phyloP scores from a whole-genome alignment of 2,113 vertebrate species.

The Ictidomys tridecemlineatus region DNA sequence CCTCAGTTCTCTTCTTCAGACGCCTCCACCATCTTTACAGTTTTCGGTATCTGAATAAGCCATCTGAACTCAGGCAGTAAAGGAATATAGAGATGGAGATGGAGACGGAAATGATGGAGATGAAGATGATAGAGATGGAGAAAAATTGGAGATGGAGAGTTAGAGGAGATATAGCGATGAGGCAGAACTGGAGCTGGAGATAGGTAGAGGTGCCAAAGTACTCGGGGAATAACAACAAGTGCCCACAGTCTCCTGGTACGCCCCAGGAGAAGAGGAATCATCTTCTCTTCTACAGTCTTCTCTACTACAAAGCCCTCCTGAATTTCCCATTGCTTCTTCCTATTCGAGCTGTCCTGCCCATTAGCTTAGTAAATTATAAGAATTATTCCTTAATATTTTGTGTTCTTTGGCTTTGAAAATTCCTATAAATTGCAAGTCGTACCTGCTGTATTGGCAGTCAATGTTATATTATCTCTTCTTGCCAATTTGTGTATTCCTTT shows the following conservation, averaged over 20 bases:
- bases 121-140: not conserved
- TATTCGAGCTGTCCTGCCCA: not conserved
- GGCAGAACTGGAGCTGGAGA: not conserved
- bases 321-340: not conserved
- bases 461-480: not conserved
- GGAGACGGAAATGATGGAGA: not conserved
- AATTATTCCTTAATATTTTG: not conserved
- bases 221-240: not conserved
- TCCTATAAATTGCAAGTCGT: not conserved
- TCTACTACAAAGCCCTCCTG: not conserved
- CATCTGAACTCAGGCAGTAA: not conserved
- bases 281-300: not conserved
- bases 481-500: not conserved
- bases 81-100: not conserved
- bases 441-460: not conserved
- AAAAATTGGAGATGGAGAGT: not conserved
- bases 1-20: not conserved
- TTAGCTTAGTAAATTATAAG: not conserved
- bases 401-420: not conserved
- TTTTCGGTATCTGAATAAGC: not conserved
- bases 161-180: not conserved
- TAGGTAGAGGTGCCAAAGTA: not conserved
- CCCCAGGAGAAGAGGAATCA: not conserved
- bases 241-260: accelerated
- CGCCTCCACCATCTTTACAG: not conserved